Conservation (phyloP, 2,113 vertebrate species). For the Willisornis vidua region DNA sequence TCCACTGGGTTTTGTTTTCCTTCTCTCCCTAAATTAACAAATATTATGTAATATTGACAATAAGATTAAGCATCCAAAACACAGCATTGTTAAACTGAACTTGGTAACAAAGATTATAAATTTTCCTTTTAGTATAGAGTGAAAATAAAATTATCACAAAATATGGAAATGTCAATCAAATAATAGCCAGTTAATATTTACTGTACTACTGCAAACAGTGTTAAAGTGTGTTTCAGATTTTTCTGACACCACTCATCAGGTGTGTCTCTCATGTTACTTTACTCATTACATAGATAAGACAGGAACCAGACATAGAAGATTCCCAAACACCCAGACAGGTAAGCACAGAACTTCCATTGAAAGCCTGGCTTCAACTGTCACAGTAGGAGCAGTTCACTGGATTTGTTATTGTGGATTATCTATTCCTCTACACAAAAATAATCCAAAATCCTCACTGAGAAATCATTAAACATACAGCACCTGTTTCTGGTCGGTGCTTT, state of each 20-base stretch:
- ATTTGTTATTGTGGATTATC: neutral
- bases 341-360: neutral
- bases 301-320: neutral
- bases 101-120: neutral
- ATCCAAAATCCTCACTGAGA: neutral
- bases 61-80: neutral
- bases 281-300: neutral
- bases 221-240: neutral
- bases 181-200: neutral
- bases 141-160: neutral
- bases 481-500: conserved; percentile 53
- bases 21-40: conserved; percentile 65
- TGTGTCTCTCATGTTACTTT: neutral
- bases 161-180: neutral
- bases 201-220: neutral
- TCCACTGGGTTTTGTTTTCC: conserved; percentile 43
- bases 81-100: neutral
- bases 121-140: neutral
- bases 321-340: neutral
- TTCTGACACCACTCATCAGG: neutral
- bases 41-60: neutral
- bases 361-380: neutral
- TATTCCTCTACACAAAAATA: neutral
- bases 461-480: conserved; percentile 47
- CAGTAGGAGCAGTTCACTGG: neutral